These are phyloP conservation scores for Eurystomus gularis DNA, from an alignment of 2,113 vertebrate species.

Conservation along the genomic window DNA sequence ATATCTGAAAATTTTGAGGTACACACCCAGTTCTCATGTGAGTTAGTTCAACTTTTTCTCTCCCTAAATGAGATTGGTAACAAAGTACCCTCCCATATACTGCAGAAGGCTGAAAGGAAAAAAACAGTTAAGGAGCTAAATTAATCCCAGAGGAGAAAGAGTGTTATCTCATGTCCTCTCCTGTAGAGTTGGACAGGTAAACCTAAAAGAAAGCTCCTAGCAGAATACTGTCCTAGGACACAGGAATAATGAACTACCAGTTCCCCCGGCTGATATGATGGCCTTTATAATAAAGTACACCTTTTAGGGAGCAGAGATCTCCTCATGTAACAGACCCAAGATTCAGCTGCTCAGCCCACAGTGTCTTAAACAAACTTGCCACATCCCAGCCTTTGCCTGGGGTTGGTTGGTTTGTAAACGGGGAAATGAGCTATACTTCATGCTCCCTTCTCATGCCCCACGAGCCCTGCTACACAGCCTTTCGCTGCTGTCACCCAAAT, in stretches of 20 bases:
- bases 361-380: not conserved
- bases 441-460: slow-evolving; percentile 9
- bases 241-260: not conserved
- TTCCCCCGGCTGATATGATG: not conserved
- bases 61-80: not conserved
- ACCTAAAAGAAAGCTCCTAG: not conserved
- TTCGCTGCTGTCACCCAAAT: not conserved
- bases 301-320: not conserved
- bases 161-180: rapidly evolving
- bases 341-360: not conserved
- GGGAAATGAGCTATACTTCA: not conserved
- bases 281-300: not conserved
- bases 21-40: not conserved
- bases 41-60: not conserved
- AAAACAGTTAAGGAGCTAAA: not conserved
- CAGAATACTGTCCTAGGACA: not conserved
- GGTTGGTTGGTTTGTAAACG: not conserved
- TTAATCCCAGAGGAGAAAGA: not conserved
- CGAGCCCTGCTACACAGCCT: not conserved
- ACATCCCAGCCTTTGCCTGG: not conserved
- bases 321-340: not conserved
- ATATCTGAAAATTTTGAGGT: not conserved
- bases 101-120: not conserved
- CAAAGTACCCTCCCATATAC: not conserved
- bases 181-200: not conserved